Evolutionary conservation across 2,113 vertebrate species (phyloP).

Genomic region (Drymodes brunneopygia): DNA sequence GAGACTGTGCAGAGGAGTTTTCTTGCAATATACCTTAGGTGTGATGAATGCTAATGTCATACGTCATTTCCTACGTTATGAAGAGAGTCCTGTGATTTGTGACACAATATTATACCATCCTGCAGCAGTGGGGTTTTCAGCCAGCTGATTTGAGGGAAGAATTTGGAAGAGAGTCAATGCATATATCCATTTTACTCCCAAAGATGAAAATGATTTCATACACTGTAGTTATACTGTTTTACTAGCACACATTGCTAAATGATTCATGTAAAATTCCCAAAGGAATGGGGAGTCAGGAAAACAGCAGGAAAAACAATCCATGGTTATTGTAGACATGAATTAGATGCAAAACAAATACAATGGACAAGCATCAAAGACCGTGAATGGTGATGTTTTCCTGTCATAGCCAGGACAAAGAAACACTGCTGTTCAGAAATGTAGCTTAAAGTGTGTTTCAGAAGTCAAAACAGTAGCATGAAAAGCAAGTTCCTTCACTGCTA

Average conservation of each 20-base stretch:
- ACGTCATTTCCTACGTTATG: background rate
- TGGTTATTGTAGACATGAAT: background rate
- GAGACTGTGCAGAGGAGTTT: background rate
- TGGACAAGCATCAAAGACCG: background rate
- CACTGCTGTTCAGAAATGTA: background rate
- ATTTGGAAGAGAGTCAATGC: background rate
- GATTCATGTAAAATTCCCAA: background rate
- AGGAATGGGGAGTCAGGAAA: background rate
- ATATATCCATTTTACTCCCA: background rate
- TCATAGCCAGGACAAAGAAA: background rate
- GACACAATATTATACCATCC: background rate
- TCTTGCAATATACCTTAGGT: background rate
- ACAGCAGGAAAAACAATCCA: background rate
- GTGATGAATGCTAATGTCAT: background rate
- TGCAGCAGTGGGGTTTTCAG: background rate
- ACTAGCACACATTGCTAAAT: background rate
- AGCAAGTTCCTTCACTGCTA: background rate
- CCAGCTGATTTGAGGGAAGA: background rate
- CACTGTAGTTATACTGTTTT: background rate
- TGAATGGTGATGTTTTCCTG: background rate
- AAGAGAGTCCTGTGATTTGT: background rate
- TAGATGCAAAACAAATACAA: constrained; percentile 3
- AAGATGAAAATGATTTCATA: background rate
- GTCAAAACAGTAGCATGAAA: background rate
- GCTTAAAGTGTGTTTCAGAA: background rate